These are phyloP conservation scores for Drosophila formosana DNA, from an alignment of 2,888 invertebrate genomes.

Conservation along the genomic window DNA sequence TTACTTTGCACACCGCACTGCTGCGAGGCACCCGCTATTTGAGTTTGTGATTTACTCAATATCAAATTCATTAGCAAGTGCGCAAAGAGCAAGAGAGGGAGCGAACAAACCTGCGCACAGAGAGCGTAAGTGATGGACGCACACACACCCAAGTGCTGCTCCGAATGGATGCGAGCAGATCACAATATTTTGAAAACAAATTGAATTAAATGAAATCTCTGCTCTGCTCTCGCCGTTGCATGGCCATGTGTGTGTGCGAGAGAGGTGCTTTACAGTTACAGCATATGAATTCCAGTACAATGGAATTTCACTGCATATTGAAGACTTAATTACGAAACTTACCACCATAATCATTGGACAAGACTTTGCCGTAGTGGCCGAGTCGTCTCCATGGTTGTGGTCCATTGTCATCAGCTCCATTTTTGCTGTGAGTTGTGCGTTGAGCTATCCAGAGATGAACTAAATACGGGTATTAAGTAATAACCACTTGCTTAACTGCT, in stretches of 20 bases:
- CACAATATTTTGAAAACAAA: conserved; percentile 34
- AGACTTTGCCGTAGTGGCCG: conserved; percentile 33
- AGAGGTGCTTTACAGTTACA: background rate
- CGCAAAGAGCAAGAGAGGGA: conserved; percentile 5
- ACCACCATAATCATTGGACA: conserved; percentile 85
- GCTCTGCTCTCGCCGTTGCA: conserved; percentile 2
- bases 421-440: conserved; percentile 3
- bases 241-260: background rate
- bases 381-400: conserved; percentile 62
- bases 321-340: conserved; percentile 60
- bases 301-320: background rate
- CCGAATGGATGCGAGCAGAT: conserved; percentile 31
- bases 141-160: conserved; percentile 10
- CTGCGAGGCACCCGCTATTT: conserved; percentile 45
- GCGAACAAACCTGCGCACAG: conserved; percentile 9
- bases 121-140: conserved; percentile 14
- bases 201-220: conserved; percentile 33
- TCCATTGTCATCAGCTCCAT: conserved; percentile 69
- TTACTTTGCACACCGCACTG: background rate
- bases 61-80: conserved; percentile 33
- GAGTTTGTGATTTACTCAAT: conserved; percentile 37
- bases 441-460: conserved; percentile 9
- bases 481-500: conserved; percentile 62
- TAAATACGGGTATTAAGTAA: conserved; percentile 24
- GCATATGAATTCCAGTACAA: conserved; percentile 17